Conservation (phyloP, 2,113 vertebrate species). For the Brachyhypopomus gauderio region DNA sequence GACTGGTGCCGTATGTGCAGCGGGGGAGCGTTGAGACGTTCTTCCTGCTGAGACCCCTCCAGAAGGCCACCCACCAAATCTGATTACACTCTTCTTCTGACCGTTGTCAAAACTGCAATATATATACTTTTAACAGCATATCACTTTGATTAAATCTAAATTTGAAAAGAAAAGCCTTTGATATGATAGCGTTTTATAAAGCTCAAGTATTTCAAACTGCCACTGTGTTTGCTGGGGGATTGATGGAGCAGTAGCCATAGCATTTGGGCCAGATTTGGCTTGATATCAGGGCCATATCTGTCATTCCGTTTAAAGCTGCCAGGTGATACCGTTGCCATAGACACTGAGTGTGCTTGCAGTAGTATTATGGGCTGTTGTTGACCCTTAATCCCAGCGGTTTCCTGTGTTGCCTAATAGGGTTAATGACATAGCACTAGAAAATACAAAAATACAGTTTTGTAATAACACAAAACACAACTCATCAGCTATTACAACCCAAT, state of each 20-base stretch:
- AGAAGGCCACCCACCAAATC: conserved; percentile 14
- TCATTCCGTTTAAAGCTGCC: conserved; percentile 38
- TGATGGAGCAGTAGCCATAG: conserved; percentile 53
- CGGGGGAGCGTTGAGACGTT: not conserved
- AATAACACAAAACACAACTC: conserved; percentile 30
- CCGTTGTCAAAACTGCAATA: conserved; percentile 47
- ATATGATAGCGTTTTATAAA: conserved; percentile 53
- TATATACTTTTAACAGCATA: conserved; percentile 44
- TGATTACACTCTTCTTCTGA: conserved; percentile 44
- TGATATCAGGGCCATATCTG: conserved; percentile 48
- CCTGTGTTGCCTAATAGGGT: conserved; percentile 48
- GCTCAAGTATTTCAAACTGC: conserved; percentile 52
- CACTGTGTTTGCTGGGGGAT: conserved; percentile 51
- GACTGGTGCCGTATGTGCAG: conserved; percentile 15
- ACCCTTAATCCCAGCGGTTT: conserved; percentile 39
- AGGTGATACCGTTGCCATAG: conserved; percentile 39
- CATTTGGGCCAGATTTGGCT: conserved; percentile 39
- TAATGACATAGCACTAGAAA: conserved; percentile 40
- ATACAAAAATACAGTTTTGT: conserved; percentile 44
- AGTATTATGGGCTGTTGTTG: conserved; percentile 32
- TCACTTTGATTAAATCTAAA: conserved; percentile 51
- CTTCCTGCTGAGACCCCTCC: not conserved
- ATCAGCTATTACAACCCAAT: conserved; percentile 26
- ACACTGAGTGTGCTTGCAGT: conserved; percentile 38
- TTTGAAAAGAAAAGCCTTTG: conserved; percentile 49